Percentiles rank a stretch among this genome's conserved stretches.
Conservation (phyloP, 2,888 invertebrate genomes). For the Morpho deidamia region DNA sequence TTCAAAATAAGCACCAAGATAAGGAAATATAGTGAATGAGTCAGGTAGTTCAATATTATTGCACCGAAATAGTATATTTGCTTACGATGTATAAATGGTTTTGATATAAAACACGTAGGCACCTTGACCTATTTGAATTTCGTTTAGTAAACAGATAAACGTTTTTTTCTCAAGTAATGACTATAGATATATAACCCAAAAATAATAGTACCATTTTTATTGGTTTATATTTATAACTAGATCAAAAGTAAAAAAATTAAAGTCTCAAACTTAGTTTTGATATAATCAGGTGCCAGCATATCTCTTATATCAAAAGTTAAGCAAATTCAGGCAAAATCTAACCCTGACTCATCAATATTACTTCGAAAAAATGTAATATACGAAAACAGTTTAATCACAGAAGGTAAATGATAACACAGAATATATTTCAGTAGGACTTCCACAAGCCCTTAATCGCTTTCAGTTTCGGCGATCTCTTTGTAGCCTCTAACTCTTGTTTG, state of each 20-base stretch:
- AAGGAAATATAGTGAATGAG: slow-evolving; percentile 16
- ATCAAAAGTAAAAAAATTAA: no score
- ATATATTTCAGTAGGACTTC: slow-evolving; percentile 60
- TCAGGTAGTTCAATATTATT: not conserved
- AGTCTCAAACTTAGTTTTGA: no score
- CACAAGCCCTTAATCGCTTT: slow-evolving; percentile 72
- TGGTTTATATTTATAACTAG: no score
- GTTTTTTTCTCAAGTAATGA: no score
- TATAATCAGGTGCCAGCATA: no score
- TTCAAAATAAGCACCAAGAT: slow-evolving; percentile 29
- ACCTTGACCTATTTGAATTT: no score
- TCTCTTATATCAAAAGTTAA: no score
- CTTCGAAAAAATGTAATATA: slow-evolving; percentile 8
- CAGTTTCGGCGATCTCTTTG: slow-evolving; percentile 65
- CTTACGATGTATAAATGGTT: not conserved
- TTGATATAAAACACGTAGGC: not conserved
- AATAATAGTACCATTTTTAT: no score
- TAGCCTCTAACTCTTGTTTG: slow-evolving; percentile 68
- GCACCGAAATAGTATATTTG: not conserved
- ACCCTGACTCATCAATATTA: not conserved
- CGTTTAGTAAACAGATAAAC: no score
- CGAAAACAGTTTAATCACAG: slow-evolving; percentile 12
- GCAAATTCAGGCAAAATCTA: not conserved
- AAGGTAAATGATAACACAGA: slow-evolving; percentile 4
- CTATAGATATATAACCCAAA: no score